Percentiles rank a stretch among this genome's conserved stretches.
These are phyloP conservation scores for Anoplophora glabripennis DNA, from an alignment of 1,140 invertebrate species.

Conservation along the genomic window DNA sequence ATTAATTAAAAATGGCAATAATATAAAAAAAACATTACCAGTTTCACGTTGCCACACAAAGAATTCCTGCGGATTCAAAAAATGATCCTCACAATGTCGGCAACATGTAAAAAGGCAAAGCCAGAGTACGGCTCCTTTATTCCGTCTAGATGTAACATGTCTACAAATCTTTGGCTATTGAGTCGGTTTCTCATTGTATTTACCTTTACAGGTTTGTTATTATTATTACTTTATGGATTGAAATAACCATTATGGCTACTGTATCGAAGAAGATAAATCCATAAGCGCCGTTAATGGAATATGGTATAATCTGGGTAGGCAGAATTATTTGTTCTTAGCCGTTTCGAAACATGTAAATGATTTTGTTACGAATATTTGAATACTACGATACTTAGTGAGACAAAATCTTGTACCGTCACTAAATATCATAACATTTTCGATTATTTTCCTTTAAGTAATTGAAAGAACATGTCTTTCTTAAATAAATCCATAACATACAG, in stretches of 20 bases:
- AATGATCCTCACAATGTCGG: slow-evolving; percentile 14
- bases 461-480: too few species aligned
- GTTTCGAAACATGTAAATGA: too few species aligned
- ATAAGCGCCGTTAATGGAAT: too few species aligned
- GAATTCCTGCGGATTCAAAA: background rate
- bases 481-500: too few species aligned
- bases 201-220: slow-evolving; percentile 28
- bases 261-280: background rate
- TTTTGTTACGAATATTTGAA: too few species aligned
- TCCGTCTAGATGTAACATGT: slow-evolving; percentile 31
- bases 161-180: slow-evolving; percentile 34
- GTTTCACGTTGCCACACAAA: background rate
- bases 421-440: too few species aligned
- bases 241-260: slow-evolving; percentile 32
- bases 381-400: too few species aligned
- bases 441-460: too few species aligned
- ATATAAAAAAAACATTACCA: background rate
- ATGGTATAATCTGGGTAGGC: too few species aligned
- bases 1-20: too few species aligned
- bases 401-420: too few species aligned
- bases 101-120: slow-evolving; percentile 19
- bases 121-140: slow-evolving; percentile 23
- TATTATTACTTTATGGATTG: slow-evolving; percentile 29
- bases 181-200: slow-evolving; percentile 34
- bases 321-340: too few species aligned